A percentile compares a stretch with the other conserved stretches of the same genome.
Evolutionary conservation across 2,113 vertebrate genomes (phyloP).

Genomic region (Corythornis cristatus): DNA sequence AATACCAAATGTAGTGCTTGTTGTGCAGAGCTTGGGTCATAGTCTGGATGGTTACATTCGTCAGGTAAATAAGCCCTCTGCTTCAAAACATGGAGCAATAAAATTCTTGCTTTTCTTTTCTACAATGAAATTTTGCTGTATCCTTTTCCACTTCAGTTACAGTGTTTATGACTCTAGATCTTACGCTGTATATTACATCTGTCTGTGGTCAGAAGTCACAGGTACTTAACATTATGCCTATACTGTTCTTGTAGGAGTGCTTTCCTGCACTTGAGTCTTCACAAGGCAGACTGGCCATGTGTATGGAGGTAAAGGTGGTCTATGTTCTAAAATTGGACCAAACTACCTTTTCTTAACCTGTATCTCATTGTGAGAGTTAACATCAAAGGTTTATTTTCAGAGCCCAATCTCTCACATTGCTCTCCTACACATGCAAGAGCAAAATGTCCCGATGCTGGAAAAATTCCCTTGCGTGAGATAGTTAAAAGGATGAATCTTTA

Average conservation of each 20-base stretch:
- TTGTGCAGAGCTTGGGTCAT: neutral
- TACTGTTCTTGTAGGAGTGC: neutral
- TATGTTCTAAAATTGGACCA: neutral
- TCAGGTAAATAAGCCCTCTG: neutral
- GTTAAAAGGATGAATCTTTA: constrained; percentile 14
- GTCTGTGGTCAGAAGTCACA: neutral
- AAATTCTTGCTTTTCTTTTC: neutral
- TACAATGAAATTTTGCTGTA: neutral
- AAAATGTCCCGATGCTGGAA: neutral
- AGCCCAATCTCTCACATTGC: neutral
- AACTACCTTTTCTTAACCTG: neutral
- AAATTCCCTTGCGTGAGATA: neutral
- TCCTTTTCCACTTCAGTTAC: neutral
- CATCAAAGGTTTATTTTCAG: neutral
- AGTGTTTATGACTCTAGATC: neutral
- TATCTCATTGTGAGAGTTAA: neutral
- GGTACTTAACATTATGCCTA: neutral
- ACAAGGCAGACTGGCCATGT: neutral
- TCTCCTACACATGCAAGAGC: neutral
- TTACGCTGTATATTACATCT: neutral
- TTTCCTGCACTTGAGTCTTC: neutral
- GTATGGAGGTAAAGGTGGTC: fast-evolving
- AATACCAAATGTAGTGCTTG: neutral
- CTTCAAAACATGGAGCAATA: neutral
- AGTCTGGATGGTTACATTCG: neutral